A percentile compares a stretch with the other conserved stretches of the same genome.
Evolutionary conservation across 2,113 vertebrate genomes (phyloP).

Genomic region (Rhadina sibilatrix): DNA sequence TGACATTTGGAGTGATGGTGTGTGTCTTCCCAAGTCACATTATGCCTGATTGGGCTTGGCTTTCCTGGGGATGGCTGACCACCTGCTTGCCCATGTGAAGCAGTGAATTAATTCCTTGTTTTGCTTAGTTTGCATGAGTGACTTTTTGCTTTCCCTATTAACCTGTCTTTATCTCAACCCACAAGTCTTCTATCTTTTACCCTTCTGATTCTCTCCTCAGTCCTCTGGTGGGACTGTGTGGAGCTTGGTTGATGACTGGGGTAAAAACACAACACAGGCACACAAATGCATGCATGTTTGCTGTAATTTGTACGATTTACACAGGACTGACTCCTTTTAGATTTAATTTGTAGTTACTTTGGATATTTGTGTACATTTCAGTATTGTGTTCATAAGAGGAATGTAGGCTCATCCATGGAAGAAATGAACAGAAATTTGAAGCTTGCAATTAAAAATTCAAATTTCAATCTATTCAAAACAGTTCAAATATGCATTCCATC

Average conservation of each 20-base stretch:
- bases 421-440: background rate
- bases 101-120: background rate
- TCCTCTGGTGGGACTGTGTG: fast-evolving
- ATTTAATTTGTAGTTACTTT: background rate
- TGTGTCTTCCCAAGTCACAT: background rate
- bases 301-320: background rate
- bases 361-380: background rate
- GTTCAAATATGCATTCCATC: background rate
- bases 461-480: background rate
- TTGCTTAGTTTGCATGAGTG: background rate
- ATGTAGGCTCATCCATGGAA: background rate
- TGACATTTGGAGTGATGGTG: background rate
- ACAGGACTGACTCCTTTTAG: background rate
- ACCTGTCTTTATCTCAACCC: background rate
- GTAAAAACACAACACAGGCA: background rate
- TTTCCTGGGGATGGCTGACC: background rate
- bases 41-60: fast-evolving
- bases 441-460: background rate
- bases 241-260: too few species aligned
- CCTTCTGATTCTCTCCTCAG: background rate
- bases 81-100: background rate
- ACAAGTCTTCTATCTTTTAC: background rate
- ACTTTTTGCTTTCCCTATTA: background rate
- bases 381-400: background rate
- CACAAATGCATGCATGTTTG: background rate